Base-by-base conservation (phyloP, 2,113 vertebrate genomes). In the Ageneiosus marmoratus region DNA sequence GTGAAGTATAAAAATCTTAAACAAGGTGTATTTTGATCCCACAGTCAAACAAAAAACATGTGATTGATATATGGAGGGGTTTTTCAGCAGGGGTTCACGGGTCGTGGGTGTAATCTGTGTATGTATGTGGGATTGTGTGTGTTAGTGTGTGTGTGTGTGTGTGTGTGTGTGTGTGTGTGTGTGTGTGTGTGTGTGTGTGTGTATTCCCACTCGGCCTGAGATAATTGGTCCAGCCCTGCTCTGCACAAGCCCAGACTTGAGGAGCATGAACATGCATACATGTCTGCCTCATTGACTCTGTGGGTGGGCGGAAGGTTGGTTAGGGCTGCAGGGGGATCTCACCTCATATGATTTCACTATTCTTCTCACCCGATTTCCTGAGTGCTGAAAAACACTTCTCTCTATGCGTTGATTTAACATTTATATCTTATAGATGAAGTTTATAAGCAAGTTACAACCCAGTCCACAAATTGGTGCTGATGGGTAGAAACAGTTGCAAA, bases 221-320 rank as follows among this genome's bases (percentile, higher is more conserved):
- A 83, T 94, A 93, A 94, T 92, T 93, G 92, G 92, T 48, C 72
- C 81, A 70, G 86, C 81, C 80, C 72, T 70, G 63, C 24, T 34
- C 46, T 72, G 37, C 84, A 74, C 93, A 94, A 89, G 93, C 83
- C 92, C 76, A 37, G 93, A 89, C 93, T 93, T 93, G 93, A 93
- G 83, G 80, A 79, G 80, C 87, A 78, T 80, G 88, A 88, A 83
- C 88, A 75, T 88, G 85, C 91, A 92, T 92, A 89, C 91, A 92
- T 84, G 90, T 91, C 92, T 88, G 87, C 87, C 89, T 86, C 87
- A 91, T 92, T 88, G 87, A 84, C 89, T 85, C 86, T 81, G 89
- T 89, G 89, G 87, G 91, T 91, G 91, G 91, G 90, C 89, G 87
- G 72, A 77, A 79, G 79, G 88, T 88, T 77, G 91, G 88, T 87